phyloP scores from a whole-genome alignment of 2,888 invertebrate species.

The Conops quadrifasciatus region DNA sequence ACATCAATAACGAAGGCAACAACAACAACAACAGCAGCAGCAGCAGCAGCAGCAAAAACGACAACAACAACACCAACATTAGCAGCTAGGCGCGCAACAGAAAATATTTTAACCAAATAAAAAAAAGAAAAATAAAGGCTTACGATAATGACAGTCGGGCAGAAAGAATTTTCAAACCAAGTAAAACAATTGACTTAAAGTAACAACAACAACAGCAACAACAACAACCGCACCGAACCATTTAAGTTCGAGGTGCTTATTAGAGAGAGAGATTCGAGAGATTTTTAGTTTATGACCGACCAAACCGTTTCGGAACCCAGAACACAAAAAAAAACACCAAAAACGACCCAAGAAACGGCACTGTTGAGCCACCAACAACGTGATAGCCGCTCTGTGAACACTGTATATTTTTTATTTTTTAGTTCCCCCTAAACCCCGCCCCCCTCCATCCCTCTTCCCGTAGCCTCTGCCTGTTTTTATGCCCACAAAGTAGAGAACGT shows the following conservation, averaged over 20 bases:
- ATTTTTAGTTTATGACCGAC: constrained; percentile 36
- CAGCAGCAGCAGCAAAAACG: constrained; percentile 8
- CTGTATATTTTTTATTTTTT: constrained; percentile 28
- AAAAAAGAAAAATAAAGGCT: not conserved
- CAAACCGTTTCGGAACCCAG: constrained; percentile 15
- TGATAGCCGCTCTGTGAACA: constrained; percentile 29
- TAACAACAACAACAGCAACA: constrained; percentile 49
- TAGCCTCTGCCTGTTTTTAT: too few species aligned
- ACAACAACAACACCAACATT: not conserved
- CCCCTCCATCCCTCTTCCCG: not conserved
- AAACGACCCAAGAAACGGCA: constrained; percentile 26
- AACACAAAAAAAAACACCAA: constrained; percentile 18
- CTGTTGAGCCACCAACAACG: too few species aligned
- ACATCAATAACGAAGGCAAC: constrained; percentile 41
- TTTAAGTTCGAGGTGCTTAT: constrained; percentile 52
- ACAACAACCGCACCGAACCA: constrained; percentile 58
- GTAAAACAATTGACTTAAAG: constrained; percentile 43
- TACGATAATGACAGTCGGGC: not conserved
- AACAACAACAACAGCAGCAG: constrained; percentile 39
- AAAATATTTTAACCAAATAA: not conserved
- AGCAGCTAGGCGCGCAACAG: too few species aligned
- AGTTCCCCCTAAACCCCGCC: not conserved
- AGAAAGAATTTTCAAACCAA: not conserved
- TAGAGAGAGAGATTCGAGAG: constrained; percentile 42
- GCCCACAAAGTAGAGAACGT: too few species aligned